Base-by-base conservation (phyloP, 2,797 vertebrate species). In the Gobionotothen gibberifrons region DNA sequence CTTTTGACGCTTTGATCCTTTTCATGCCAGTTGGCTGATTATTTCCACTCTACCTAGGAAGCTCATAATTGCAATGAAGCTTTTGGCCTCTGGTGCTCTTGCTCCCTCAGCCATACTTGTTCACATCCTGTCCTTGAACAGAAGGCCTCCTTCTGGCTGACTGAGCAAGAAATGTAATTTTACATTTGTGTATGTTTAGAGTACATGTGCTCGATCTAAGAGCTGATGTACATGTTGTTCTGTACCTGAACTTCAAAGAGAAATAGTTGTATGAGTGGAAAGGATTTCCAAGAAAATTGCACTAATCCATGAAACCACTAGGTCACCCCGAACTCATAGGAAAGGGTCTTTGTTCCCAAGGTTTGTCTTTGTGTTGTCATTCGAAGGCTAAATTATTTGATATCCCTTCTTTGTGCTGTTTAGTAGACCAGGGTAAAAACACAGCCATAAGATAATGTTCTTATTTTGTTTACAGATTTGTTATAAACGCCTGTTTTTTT, bases 351-450 rank as follows among this genome's bases (percentile, higher is more conserved):
- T 83, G 79, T 83, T 78, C 49, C 43, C 72, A 60, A 69, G 42
- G 43, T 69, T 19, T 60, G 62, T 60, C 60, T 75, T 72, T 85
- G 72, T 78, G 9, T 61, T 78, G 54, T 44, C 58, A 46, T 63
- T 72, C 2, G 3, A 64, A 57, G 46, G 53, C 47, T 58, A 51
- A 78, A 69, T 66, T 84, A 14, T 84, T 84, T 63, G 59, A 76
- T 83, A 63, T 83, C 77, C 71, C 51, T 43, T 68, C 47, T 82
- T 79, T 84, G 76, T 79, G 51, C 47, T 58, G 42, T 53, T 56
- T 51, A 60, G 29, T n/a, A 52, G 52, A 71, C 14, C 1, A 0
- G 17, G 2, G 19, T 39, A 47, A 58, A 71, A 69, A 16, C 49
- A 32, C 16, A 55, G 15, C 40, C 40, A 19, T 14, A 17, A 61